Percentiles rank a stretch among this genome's conserved stretches.
Evolutionary conservation across 2,888 invertebrate genomes (phyloP).

Genomic region (Netelia inedita): DNA sequence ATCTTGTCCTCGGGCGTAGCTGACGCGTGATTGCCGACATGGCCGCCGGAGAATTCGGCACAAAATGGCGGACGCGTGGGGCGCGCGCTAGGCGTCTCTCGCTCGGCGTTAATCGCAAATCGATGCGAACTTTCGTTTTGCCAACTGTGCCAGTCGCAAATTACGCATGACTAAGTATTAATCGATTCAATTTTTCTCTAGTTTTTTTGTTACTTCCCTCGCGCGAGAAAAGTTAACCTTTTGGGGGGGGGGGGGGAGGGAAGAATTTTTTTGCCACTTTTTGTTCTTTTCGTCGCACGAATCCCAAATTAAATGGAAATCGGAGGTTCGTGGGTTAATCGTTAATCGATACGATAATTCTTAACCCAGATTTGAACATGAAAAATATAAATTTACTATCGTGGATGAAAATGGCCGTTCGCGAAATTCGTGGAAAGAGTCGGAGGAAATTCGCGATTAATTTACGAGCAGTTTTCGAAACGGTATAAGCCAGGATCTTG

Average conservation of each 20-base stretch:
- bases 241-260: too few species aligned
- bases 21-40: slow-evolving; percentile 15
- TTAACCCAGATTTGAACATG: too few species aligned
- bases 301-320: too few species aligned
- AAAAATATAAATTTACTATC: neutral
- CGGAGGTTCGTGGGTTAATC: too few species aligned
- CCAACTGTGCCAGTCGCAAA: neutral
- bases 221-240: neutral
- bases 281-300: too few species aligned
- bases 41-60: neutral
- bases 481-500: neutral
- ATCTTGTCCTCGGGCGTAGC: slow-evolving; percentile 8
- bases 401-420: neutral
- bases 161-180: slow-evolving; percentile 23
- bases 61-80: slow-evolving; percentile 3
- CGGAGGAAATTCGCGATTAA: slow-evolving; percentile 32
- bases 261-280: neutral
- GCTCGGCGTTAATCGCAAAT: neutral
- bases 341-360: too few species aligned
- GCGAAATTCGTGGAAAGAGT: neutral
- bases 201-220: neutral
- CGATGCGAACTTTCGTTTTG: neutral
- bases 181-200: slow-evolving; percentile 29
- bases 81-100: neutral
- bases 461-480: slow-evolving; percentile 6